Percentiles rank a stretch among this genome's conserved stretches.
Evolutionary conservation across 2,888 invertebrate genomes (phyloP).

Genomic region (Smittia sp.): DNA sequence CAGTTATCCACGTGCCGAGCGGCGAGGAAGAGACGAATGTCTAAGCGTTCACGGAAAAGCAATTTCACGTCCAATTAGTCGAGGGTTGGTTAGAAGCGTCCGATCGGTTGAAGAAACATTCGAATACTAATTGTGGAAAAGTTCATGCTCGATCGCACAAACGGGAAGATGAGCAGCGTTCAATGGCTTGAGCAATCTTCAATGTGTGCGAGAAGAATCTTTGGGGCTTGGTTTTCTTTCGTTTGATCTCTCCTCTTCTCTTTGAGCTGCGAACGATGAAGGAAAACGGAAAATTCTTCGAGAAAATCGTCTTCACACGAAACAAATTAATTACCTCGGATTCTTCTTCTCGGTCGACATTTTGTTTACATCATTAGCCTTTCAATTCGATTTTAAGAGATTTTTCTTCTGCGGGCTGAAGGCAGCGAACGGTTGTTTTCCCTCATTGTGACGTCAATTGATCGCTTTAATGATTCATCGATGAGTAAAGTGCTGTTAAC

Average conservation of each 20-base stretch:
- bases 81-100: conserved; percentile 3
- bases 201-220: not conserved
- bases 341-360: not conserved
- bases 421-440: not conserved
- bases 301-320: conserved; percentile 7
- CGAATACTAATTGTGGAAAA: conserved; percentile 31
- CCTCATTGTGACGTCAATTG: conserved; percentile 8
- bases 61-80: not conserved
- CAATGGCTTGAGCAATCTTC: not conserved
- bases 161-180: not conserved
- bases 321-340: conserved; percentile 23
- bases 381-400: not conserved
- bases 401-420: not conserved
- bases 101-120: not conserved
- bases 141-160: conserved; percentile 11
- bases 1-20: conserved; percentile 13
- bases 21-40: not conserved
- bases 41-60: too few species aligned
- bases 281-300: not conserved
- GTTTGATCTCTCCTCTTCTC: conserved; percentile 22
- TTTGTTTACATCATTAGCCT: conserved; percentile 26
- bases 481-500: conserved; percentile 12
- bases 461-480: not conserved
- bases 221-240: conserved; percentile 12
- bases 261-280: not conserved